Evolutionary conservation across 2,113 vertebrate genomes (phyloP).

Genomic region (Tyto alba): DNA sequence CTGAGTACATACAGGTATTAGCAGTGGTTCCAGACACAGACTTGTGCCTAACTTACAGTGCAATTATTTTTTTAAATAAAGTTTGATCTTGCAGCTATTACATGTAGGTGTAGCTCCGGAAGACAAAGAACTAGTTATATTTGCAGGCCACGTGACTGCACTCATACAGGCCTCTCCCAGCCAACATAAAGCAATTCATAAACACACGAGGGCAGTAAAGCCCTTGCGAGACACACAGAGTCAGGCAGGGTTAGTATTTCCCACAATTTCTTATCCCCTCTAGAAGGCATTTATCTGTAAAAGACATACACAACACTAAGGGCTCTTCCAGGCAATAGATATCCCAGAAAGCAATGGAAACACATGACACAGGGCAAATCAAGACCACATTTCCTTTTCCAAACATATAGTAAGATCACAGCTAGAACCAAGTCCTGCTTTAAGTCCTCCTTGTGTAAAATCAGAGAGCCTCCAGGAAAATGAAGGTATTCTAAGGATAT

Average conservation of each 20-base stretch:
- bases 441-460: not conserved
- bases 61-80: not conserved
- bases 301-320: not conserved
- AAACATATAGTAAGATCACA: not conserved
- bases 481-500: not conserved
- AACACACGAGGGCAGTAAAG: constrained; percentile 55
- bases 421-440: not conserved
- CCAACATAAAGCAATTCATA: not conserved
- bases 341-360: not conserved
- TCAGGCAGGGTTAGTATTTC: not conserved
- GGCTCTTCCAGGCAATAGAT: not conserved
- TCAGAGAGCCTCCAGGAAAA: not conserved
- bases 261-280: not conserved
- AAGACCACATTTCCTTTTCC: not conserved
- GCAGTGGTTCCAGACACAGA: not conserved
- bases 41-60: not conserved
- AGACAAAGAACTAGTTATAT: not conserved
- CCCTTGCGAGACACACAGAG: not conserved
- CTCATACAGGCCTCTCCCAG: not conserved
- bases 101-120: not conserved
- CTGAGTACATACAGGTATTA: not conserved
- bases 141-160: not conserved
- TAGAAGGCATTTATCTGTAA: not conserved
- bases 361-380: not conserved
- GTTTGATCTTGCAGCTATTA: not conserved